A percentile compares a stretch with the other conserved stretches of the same genome.
These are phyloP conservation scores for Ganaspis brasiliensis DNA, from an alignment of 2,888 invertebrate species.

Conservation along the genomic window DNA sequence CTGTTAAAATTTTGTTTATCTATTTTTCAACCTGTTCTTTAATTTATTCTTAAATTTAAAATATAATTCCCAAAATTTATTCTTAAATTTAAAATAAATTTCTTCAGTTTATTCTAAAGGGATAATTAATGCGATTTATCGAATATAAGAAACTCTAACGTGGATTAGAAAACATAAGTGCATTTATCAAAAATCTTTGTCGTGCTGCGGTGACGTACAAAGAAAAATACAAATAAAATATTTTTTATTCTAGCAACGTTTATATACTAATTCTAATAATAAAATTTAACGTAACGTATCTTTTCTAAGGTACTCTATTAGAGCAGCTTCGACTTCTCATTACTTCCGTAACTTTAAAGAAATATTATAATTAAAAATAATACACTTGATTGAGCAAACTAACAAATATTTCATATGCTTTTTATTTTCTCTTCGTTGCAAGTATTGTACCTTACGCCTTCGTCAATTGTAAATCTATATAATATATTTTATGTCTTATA, in stretches of 20 bases:
- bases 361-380: conserved; percentile 19
- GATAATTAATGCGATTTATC: conserved; percentile 2
- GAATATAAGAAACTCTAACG: conserved; percentile 8
- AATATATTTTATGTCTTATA: conserved; percentile 34
- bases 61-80: neutral
- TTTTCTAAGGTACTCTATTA: conserved; percentile 25
- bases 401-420: conserved; percentile 29
- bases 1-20: conserved; percentile 12
- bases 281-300: conserved; percentile 30
- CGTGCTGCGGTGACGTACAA: neutral
- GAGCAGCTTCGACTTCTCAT: conserved; percentile 15
- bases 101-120: neutral
- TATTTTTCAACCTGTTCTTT: conserved; percentile 7
- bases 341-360: conserved; percentile 36
- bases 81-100: neutral
- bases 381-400: conserved; percentile 29
- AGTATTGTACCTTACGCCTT: conserved; percentile 17
- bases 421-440: conserved; percentile 30
- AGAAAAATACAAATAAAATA: conserved; percentile 16
- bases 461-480: conserved; percentile 39
- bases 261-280: conserved; percentile 36
- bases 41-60: neutral
- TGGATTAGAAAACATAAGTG: conserved; percentile 8
- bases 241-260: conserved; percentile 35
- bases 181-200: conserved; percentile 8